Evolutionary conservation across 1,140 invertebrate genomes (phyloP), one percentile per base, ranked within the genome.

Genomic region (Calycopis cecrops): DNA sequence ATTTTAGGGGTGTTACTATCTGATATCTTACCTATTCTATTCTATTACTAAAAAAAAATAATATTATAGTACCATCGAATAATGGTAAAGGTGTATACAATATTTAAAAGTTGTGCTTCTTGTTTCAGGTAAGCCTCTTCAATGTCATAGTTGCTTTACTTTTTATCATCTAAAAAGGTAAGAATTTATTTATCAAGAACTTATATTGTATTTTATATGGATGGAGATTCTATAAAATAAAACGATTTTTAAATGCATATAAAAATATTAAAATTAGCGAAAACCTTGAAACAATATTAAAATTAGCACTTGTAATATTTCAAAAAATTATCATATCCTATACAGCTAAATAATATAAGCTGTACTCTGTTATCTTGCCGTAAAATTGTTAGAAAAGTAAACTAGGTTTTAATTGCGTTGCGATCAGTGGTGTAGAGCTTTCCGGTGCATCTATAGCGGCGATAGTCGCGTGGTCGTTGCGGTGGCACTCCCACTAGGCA

Each of bases 391-490:
- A 60, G 62, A 70, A 84, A 84, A 81, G 76, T 80, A 84, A 83
- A 83, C 76, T 79, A 74, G 60, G 66, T 62, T 79, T 79, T 78
- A 79, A 85, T 84, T 78, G 75, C 77, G 60, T 68, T 69, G 72
- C 71, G 76, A 79, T 84, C 81, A 84, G 78, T 74, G 74, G 67
- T 76, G 75, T 76, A 70, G 75, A 81, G 73, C 71, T 86, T 83
- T 86, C 74, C 76, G 77, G 76, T 80, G 79, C 81, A 86, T 73
- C 73, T 75, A 71, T 69, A 71, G 58, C 69, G 68, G 66, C 71
- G 73, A 75, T 71, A 80, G 76, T 81, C 79, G 80, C 72, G 73
- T 76, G 71, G 71, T 73, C 69, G 72, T 55, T 59, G 60, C 65
- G 67, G 60, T 62, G 80, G 69, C 79, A 72, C 79, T 81, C 79